phyloP scores from a whole-genome alignment of 1,140 invertebrate species.

The Anoplophora glabripennis region DNA sequence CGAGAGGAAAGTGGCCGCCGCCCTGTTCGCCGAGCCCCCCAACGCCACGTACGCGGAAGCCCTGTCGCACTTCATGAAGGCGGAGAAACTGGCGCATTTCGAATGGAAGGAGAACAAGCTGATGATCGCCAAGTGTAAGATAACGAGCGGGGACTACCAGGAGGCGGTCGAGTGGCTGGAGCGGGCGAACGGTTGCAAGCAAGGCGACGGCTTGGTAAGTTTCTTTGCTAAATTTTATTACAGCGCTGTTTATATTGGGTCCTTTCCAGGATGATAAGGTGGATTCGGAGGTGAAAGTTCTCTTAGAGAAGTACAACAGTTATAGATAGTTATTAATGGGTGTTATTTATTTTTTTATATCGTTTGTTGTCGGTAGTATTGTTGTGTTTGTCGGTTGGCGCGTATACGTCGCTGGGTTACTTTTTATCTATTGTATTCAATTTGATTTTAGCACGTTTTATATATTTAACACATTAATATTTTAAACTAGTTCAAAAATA shows the following conservation, averaged over 20 bases:
- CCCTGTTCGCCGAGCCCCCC: slow-evolving; percentile 67
- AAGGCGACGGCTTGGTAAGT: slow-evolving; percentile 25
- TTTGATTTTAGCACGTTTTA: not conserved
- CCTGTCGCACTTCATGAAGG: slow-evolving; percentile 61
- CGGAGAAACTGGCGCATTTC: slow-evolving; percentile 59
- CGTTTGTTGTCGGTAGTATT: not conserved
- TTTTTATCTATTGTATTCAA: not conserved
- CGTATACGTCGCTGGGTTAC: not conserved
- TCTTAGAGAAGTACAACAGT: slow-evolving; percentile 31
- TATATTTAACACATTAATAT: not conserved
- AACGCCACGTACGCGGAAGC: slow-evolving; percentile 65
- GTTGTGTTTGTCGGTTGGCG: not conserved
- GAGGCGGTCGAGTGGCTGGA: slow-evolving; percentile 60
- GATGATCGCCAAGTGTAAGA: slow-evolving; percentile 67
- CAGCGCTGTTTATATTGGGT: not conserved
- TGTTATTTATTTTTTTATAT: not conserved
- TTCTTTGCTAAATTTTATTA: not conserved
- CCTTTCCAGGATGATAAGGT: slow-evolving; percentile 33
- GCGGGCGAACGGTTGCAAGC: slow-evolving; percentile 48
- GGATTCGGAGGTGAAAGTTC: slow-evolving; percentile 27
- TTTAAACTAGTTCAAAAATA: not conserved
- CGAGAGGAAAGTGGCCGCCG: slow-evolving; percentile 68
- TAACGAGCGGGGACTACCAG: slow-evolving; percentile 55
- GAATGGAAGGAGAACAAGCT: slow-evolving; percentile 69
- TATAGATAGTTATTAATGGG: slow-evolving; percentile 23